Evolutionary conservation across 2,113 vertebrate species (phyloP).

Genomic region (Oceanodroma tethys): DNA sequence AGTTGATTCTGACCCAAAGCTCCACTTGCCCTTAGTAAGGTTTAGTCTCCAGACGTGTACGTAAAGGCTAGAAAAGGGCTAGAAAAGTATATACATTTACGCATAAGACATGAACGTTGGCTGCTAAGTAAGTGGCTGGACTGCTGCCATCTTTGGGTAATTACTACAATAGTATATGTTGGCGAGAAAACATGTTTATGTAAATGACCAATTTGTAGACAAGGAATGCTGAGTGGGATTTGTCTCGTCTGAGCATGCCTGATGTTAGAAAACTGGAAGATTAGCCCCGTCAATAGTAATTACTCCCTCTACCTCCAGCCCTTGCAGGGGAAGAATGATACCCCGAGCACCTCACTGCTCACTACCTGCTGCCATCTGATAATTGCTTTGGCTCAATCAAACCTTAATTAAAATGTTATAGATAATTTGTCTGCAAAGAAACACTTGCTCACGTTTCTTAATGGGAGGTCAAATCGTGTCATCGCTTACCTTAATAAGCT

Average conservation of each 20-base stretch:
- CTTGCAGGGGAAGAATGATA: background rate
- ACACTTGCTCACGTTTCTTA: background rate
- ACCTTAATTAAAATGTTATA: slow-evolving; percentile 35
- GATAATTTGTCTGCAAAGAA: slow-evolving; percentile 33
- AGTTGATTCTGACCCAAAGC: background rate
- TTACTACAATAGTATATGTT: background rate
- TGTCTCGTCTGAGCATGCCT: background rate
- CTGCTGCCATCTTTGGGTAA: slow-evolving; percentile 36
- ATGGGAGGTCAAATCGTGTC: background rate
- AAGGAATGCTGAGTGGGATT: background rate
- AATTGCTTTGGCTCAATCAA: slow-evolving; percentile 40
- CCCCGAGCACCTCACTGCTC: background rate
- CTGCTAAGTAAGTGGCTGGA: slow-evolving; percentile 25
- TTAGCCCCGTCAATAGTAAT: slow-evolving; percentile 14
- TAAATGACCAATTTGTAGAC: background rate
- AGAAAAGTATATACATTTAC: background rate
- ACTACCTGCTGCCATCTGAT: background rate
- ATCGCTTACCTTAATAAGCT: background rate
- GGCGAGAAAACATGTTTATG: background rate
- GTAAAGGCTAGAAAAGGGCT: background rate
- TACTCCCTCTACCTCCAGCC: background rate
- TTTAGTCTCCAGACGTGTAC: background rate
- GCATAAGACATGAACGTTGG: background rate
- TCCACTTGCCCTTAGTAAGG: background rate
- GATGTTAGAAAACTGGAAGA: background rate